Evolutionary conservation across 2,888 invertebrate species (phyloP).

Genomic region (Amphiduros pacificus): DNA sequence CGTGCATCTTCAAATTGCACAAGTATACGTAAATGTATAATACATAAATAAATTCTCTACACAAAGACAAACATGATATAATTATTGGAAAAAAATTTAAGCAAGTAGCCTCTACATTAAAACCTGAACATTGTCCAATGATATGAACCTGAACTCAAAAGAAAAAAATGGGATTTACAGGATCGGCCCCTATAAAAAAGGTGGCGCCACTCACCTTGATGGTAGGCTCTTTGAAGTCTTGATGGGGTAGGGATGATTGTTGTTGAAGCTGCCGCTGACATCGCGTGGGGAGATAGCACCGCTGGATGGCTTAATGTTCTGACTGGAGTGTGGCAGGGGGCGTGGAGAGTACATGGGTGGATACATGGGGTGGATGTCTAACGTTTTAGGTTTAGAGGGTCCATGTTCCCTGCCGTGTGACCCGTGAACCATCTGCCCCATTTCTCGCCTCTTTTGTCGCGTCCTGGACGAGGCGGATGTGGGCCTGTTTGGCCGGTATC

Average conservation of each 20-base stretch:
- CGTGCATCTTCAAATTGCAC: no score
- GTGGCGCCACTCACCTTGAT: constrained; percentile 9
- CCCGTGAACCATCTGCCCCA: neutral
- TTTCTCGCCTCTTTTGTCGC: constrained; percentile 7
- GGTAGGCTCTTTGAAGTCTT: constrained; percentile 1
- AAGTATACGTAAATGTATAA: no score
- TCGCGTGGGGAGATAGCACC: constrained; percentile 2
- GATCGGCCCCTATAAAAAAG: no score
- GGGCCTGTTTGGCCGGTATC: constrained; percentile 12
- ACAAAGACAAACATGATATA: no score
- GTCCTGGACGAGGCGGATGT: constrained; percentile 14
- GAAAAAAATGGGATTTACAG: no score
- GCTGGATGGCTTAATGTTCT: constrained; percentile 15
- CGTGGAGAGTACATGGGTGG: constrained; percentile 26
- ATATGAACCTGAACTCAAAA: no score
- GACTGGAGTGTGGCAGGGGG: constrained; percentile 25
- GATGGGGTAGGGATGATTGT: neutral
- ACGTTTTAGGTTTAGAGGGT: constrained; percentile 23
- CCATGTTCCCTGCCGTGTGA: neutral
- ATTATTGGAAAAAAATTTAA: no score
- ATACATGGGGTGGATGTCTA: constrained; percentile 24
- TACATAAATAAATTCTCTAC: no score
- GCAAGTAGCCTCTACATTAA: no score
- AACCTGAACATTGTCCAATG: no score
- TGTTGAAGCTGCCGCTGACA: neutral